These are phyloP conservation scores for Hesperia comma DNA, from an alignment of 2,888 invertebrate genomes.

Conservation along the genomic window DNA sequence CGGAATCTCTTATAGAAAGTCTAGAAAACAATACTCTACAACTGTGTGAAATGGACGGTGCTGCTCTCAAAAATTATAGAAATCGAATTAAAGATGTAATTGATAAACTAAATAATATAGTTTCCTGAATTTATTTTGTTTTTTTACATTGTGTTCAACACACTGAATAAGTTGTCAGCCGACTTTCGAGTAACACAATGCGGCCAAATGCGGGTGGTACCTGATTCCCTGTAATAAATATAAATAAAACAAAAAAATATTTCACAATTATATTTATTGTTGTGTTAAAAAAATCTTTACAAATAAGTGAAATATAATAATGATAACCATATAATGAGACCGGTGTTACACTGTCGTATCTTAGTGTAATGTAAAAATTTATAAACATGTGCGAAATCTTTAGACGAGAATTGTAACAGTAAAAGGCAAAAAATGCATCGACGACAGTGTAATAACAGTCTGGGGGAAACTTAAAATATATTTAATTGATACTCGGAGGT, in stretches of 20 bases:
- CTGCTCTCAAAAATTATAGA: conserved; percentile 53
- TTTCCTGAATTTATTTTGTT: conserved; percentile 40
- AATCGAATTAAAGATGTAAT: conserved; percentile 58
- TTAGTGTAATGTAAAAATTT: conserved; percentile 32
- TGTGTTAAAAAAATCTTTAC: conserved; percentile 83
- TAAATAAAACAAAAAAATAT: conserved; percentile 68
- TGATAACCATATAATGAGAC: conserved; percentile 71
- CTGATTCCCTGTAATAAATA: too few species aligned
- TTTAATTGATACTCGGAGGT: conserved; percentile 84
- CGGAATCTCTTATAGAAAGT: conserved; percentile 55
- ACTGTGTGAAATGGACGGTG: conserved; percentile 57
- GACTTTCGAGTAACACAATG: too few species aligned
- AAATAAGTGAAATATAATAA: conserved; percentile 82
- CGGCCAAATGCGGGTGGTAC: too few species aligned
- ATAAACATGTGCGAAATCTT: conserved; percentile 35
- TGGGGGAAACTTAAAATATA: conserved; percentile 72
- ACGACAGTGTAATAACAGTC: conserved; percentile 61
- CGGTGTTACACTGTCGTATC: conserved; percentile 61
- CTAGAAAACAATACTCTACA: conserved; percentile 59
- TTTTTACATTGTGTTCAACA: too few species aligned
- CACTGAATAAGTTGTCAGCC: too few species aligned
- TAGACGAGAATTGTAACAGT: conserved; percentile 38
- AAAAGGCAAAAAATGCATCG: conserved; percentile 40
- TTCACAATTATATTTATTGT: conserved; percentile 83
- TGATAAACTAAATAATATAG: conserved; percentile 60